A percentile compares a stretch with the other conserved stretches of the same genome.
Conservation (phyloP, 2,888 invertebrate species). For the Dasysyrphus tricinctus region DNA sequence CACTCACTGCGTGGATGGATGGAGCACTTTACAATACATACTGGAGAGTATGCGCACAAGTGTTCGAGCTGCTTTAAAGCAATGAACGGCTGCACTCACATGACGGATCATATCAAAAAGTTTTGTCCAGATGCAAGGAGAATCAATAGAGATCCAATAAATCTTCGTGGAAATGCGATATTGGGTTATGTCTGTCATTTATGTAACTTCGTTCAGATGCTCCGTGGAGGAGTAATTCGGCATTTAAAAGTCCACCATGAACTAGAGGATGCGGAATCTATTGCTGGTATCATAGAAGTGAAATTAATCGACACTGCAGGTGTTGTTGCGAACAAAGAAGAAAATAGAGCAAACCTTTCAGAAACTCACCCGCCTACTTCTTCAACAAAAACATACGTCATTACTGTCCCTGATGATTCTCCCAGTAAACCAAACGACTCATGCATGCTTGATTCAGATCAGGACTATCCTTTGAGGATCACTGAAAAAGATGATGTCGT, state of each 20-base stretch:
- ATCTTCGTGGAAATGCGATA: slow-evolving; percentile 44
- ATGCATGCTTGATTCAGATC: background rate
- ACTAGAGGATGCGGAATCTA: slow-evolving; percentile 62
- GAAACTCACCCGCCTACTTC: background rate
- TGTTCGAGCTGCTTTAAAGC: slow-evolving; percentile 86
- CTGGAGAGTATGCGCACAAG: slow-evolving; percentile 89
- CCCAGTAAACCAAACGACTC: background rate
- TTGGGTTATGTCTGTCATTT: slow-evolving; percentile 87
- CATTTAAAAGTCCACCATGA: slow-evolving; percentile 84
- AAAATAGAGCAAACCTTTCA: background rate
- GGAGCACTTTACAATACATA: slow-evolving; percentile 90
- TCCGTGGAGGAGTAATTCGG: slow-evolving; percentile 85
- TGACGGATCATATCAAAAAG: slow-evolving; percentile 72
- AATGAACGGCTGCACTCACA: slow-evolving; percentile 37
- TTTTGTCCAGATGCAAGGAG: slow-evolving; percentile 55
- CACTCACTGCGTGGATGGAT: slow-evolving; percentile 79
- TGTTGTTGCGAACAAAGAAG: slow-evolving; percentile 72
- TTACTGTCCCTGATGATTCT: too few relatives aligned
- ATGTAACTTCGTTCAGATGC: slow-evolving; percentile 90
- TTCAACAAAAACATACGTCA: background rate
- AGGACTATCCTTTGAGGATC: background rate
- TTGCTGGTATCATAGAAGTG: slow-evolving; percentile 65
- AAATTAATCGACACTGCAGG: slow-evolving; percentile 74
- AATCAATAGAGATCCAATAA: slow-evolving; percentile 36
- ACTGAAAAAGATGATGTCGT: background rate